Conservation (phyloP, 2,797 vertebrate species). For the Choloepus didactylus region DNA sequence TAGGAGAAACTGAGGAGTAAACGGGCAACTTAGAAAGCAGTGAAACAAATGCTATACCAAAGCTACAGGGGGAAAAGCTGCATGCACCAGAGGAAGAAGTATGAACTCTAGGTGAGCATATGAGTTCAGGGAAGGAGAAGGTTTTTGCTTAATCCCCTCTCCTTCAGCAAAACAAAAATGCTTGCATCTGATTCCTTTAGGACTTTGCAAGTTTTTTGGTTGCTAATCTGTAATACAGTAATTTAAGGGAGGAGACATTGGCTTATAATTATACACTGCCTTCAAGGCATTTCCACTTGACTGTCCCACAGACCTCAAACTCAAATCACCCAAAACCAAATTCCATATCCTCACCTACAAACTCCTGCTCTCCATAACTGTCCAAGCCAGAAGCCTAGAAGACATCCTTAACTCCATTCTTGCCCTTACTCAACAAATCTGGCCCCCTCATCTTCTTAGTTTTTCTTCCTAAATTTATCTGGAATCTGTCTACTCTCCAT, state of each 20-base stretch:
- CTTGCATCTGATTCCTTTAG: constrained; percentile 4
- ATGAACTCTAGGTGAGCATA: not conserved
- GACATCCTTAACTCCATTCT: not conserved
- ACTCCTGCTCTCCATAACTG: not conserved
- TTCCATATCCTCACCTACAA: not conserved
- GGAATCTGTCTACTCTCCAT: not conserved
- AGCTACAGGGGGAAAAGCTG: not conserved
- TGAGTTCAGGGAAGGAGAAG: not conserved
- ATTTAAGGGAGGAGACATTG: not conserved
- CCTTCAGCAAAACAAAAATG: constrained; percentile 49
- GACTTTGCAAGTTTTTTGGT: not conserved
- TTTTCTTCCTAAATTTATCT: not conserved
- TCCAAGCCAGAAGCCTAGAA: not conserved
- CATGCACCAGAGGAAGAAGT: not conserved
- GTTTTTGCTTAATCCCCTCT: not conserved
- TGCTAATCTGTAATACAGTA: constrained; percentile 55
- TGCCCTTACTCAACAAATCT: not conserved
- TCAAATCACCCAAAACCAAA: not conserved
- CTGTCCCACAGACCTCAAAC: not conserved
- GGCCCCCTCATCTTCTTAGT: not conserved
- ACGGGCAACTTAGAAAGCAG: not conserved
- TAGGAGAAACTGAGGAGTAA: not conserved
- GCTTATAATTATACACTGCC: constrained; percentile 45
- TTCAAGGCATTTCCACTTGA: not conserved
- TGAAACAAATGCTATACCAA: not conserved